phyloP scores from a whole-genome alignment of 2,797 vertebrate genomes.

The Acanthis flammea region DNA sequence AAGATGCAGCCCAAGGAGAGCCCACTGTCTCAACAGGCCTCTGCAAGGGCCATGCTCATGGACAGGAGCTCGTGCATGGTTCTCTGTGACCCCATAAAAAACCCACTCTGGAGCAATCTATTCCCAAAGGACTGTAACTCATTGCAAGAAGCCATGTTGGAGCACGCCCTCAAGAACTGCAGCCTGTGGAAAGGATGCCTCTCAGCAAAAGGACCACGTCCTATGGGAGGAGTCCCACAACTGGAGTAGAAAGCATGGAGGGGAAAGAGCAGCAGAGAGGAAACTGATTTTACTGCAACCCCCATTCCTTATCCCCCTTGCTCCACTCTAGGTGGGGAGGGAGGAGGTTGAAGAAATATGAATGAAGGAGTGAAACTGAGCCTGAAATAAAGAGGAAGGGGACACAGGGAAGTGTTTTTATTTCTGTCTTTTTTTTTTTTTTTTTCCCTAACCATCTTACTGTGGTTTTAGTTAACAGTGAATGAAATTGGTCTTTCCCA shows the following conservation, averaged over 20 bases:
- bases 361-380: not conserved
- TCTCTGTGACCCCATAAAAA: not conserved
- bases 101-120: not conserved
- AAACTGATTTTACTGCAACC: not conserved
- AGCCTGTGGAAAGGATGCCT: not conserved
- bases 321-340: accelerated
- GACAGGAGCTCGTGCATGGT: accelerated
- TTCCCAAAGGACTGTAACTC: not conserved
- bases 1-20: not conserved
- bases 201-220: not conserved
- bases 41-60: not conserved
- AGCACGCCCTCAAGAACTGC: not conserved
- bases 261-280: not conserved
- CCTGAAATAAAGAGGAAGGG: not conserved
- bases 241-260: not conserved
- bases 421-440: not conserved
- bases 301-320: accelerated
- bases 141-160: not conserved
- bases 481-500: not conserved
- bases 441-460: not conserved
- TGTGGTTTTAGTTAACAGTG: not conserved
- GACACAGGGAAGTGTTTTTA: accelerated
- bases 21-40: accelerated
- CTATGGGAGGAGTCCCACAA: not conserved
- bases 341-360: not conserved